Base-by-base conservation (phyloP, 2,888 invertebrate species). In the Protonemura montana region DNA sequence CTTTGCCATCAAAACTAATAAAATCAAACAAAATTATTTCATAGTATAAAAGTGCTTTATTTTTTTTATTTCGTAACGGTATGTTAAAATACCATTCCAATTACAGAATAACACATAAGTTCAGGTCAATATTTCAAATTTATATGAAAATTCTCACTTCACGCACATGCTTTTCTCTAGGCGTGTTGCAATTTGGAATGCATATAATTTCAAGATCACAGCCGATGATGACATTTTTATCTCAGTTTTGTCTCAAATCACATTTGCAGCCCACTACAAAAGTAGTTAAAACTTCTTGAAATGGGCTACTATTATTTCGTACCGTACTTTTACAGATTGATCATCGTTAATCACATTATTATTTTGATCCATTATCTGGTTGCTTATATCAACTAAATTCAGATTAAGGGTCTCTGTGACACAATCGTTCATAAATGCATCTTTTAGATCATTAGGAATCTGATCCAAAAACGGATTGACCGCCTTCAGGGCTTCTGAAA, bases 381-480 rank as follows among this genome's bases (percentile, higher is more conserved):
- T 90, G 26, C 90, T 90, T 0, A 91, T 89, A 76, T 87, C 87
- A 10, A 83, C 76, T 86, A 92, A 91, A 87, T 92, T 93, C 89
- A 92, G 90, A 82, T 92, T 91, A 0, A 91, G 89, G 13, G 93
- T 90, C 88, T 93, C 93, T 0, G 91, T 90, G 6, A 94, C 89
- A 86, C 94, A 93, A 89, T 95, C 95, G 27, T 93, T 91, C n/a
- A 94, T 91, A 89, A 94, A 96, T 7, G 94, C 93, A 1, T 94
- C 93, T 77, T 93, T 93, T 27, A 94, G 89, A 0, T 93, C 90
- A 0, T 91, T 90, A 0, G 95, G 94, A 84, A 96, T 94, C 82
- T 93, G 92, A 6, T 92, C 91, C 86, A 94, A 89, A 89, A 96
- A 96, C 0, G 96, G 96, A 89, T 95, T 95, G 2, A 96, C 93